Base-by-base conservation (phyloP, 2,888 invertebrate genomes). In the Epistrophella euchroma region DNA sequence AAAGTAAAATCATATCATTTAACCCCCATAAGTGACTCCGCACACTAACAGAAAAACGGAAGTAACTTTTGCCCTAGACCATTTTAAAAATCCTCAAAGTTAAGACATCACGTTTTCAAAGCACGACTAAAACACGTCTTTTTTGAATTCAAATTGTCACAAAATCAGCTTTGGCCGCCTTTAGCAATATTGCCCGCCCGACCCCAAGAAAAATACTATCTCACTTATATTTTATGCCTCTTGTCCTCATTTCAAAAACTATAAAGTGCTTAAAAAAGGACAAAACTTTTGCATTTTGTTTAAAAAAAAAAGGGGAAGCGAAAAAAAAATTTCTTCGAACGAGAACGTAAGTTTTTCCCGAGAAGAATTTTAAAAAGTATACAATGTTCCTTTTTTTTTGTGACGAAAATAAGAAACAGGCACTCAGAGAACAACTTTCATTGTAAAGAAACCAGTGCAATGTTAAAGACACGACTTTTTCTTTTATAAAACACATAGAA, bases 61-160 rank as follows among this genome's bases (percentile, higher is more conserved):
- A 52, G 15, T 11, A 25, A 50, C 50, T 15, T 25, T 25, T 5
- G 6, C 13, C 22, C 7, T 25, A 52, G 25, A 25, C 25, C 15
- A 52, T 52, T 52, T n/a, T 15, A 1, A 19, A 28, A 56, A 35
- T 25, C 15, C 43, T 45, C 19, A 11, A 17, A 6, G 56, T 45
- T 35, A n/a, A 66, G 37, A 66, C 47, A 74, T 56, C 75, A 84
- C 84, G 75, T 80, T 71, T 52, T 79, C 50, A 17, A 70, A 47
- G 47, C 35, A 62, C 84, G 66, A 55, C 76, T 40, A 72, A 19
- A 68, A 75, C 75, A 80, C 68, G 66, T 85, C 75, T 60, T 72
- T 72, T 85, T 85, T 76, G 55, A 72, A 80, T 76, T 76, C 66
- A 60, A 85, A 80, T 85, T 72, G 75, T 72, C 80, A 60, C 66